Conservation (phyloP, 2,888 invertebrate species). For the Yponomeuta evonymella region DNA sequence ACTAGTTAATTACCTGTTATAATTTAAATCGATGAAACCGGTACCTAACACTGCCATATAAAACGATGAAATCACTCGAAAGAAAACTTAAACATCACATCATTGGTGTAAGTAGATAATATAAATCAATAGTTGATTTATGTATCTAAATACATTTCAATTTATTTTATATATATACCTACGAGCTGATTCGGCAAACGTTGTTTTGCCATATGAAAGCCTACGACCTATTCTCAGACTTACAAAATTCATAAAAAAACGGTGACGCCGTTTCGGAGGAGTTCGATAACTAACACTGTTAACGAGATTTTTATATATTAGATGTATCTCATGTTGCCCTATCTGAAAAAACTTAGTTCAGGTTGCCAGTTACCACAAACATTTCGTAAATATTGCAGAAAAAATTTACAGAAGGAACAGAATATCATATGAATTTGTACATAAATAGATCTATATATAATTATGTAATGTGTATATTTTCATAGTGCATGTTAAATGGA, state of each 20-base stretch:
- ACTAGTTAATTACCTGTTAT: not conserved
- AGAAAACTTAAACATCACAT: slow-evolving; percentile 19
- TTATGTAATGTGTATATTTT: slow-evolving; percentile 57
- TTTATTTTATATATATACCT: not conserved
- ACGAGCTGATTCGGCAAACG: no score
- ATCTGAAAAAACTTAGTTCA: not conserved
- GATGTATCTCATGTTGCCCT: not conserved
- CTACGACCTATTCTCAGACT: not conserved
- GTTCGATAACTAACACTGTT: no score
- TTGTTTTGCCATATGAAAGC: no score
- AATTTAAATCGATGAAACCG: not conserved
- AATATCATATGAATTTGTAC: slow-evolving; percentile 56
- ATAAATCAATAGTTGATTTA: no score
- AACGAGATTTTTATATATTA: no score
- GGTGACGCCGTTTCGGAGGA: no score
- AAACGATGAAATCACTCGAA: slow-evolving; percentile 23
- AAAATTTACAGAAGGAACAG: slow-evolving; percentile 29
- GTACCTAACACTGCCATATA: slow-evolving; percentile 10
- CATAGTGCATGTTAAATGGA: slow-evolving; percentile 72
- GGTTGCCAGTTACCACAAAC: not conserved
- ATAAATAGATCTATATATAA: slow-evolving; percentile 50
- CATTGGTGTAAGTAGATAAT: not conserved
- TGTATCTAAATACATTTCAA: no score
- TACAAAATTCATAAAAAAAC: no score
- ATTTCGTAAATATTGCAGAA: slow-evolving; percentile 34